phyloP scores from a whole-genome alignment of 2,888 invertebrate species.

The Hirtodrosophila trivittata region DNA sequence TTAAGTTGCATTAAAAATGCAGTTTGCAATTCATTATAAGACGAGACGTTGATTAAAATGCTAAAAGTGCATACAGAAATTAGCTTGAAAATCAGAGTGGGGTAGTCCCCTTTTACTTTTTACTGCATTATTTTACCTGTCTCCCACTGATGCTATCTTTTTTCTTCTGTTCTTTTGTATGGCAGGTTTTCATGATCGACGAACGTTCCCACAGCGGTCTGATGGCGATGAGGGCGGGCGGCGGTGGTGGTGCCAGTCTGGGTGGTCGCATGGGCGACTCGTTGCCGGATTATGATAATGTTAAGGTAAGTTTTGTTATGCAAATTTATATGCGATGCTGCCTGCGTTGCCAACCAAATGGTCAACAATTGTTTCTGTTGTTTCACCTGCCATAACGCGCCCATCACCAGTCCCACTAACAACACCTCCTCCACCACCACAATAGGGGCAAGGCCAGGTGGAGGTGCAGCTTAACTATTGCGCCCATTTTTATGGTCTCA shows the following conservation, averaged over 20 bases:
- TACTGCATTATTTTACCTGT: too few relatives aligned
- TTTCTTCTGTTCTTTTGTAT: constrained; percentile 8
- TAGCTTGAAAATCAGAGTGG: constrained; percentile 26
- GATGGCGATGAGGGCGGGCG: constrained; percentile 85
- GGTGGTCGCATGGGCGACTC: constrained; percentile 84
- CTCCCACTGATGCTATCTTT: not conserved
- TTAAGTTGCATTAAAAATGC: constrained; percentile 44
- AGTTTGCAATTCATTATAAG: constrained; percentile 32
- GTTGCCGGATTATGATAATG: constrained; percentile 89
- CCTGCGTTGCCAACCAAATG: constrained; percentile 34
- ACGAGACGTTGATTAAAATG: constrained; percentile 40
- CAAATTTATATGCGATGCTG: constrained; percentile 54
- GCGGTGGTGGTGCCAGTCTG: too few relatives aligned
- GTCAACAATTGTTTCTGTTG: constrained; percentile 56
- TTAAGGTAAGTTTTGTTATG: constrained; percentile 85
- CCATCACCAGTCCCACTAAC: too few relatives aligned
- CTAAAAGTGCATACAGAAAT: constrained; percentile 33
- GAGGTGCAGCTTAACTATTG: constrained; percentile 52
- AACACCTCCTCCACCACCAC: too few relatives aligned
- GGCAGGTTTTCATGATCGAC: constrained; percentile 84
- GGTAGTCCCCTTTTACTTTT: too few relatives aligned
- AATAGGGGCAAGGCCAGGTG: too few relatives aligned
- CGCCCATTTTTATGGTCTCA: constrained; percentile 48
- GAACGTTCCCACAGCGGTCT: constrained; percentile 86
- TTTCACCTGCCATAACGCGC: constrained; percentile 33